Conservation (phyloP, 2,797 vertebrate genomes). For the Labeo calbasu region DNA sequence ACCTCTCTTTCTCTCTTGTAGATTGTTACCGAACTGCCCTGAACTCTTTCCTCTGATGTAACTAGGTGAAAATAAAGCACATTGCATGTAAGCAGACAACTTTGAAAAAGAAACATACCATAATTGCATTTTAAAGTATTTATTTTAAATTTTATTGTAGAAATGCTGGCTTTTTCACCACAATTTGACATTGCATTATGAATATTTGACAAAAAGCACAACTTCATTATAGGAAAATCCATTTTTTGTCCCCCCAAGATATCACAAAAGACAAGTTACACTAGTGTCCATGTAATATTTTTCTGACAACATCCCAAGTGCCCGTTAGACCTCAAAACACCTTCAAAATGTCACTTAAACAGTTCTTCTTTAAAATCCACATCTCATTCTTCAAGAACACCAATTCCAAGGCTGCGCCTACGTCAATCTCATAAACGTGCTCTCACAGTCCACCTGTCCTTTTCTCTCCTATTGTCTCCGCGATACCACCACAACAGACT, state of each 20-base stretch:
- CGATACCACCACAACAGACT: slow-evolving; percentile 60
- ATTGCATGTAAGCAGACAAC: background rate
- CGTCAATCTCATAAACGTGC: slow-evolving; percentile 3
- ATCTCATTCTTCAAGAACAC: slow-evolving; percentile 16
- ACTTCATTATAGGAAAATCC: background rate
- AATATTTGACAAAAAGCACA: slow-evolving; percentile 30
- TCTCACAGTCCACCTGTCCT: slow-evolving; percentile 17
- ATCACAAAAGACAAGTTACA: slow-evolving; percentile 10
- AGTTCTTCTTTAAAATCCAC: slow-evolving; percentile 38
- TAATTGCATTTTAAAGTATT: slow-evolving; percentile 24
- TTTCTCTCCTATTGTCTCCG: slow-evolving; percentile 57
- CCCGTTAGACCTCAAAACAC: background rate
- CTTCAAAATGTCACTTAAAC: slow-evolving; percentile 21
- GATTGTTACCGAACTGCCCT: slow-evolving; percentile 22
- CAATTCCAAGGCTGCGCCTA: slow-evolving; percentile 13
- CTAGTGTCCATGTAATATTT: slow-evolving; percentile 40
- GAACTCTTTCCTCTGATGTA: slow-evolving; percentile 15
- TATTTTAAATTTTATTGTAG: slow-evolving; percentile 30
- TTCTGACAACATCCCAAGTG: slow-evolving; percentile 36
- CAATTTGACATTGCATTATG: slow-evolving; percentile 13
- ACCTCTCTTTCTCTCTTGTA: slow-evolving; percentile 33
- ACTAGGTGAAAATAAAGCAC: background rate
- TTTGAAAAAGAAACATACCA: background rate
- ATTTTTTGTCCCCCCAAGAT: background rate
- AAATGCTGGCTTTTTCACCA: background rate